phyloP scores from a whole-genome alignment of 2,113 vertebrate genomes.

The Cochlearius cochlearius region DNA sequence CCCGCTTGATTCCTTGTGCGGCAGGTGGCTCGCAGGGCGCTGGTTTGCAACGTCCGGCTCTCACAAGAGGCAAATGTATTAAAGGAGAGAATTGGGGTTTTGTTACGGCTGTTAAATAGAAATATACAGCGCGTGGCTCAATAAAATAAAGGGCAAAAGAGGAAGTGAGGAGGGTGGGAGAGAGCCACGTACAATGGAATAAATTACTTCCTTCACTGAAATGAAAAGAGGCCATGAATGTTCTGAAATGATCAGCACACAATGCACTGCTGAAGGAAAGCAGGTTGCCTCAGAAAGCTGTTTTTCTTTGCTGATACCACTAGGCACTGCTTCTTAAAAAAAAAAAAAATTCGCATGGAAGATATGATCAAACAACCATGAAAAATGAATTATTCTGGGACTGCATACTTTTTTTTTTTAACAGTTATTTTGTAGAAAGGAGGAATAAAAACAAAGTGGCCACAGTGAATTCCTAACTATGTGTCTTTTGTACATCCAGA shows the following conservation, averaged over 20 bases:
- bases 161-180: neutral
- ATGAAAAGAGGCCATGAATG: neutral
- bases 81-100: neutral
- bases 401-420: neutral
- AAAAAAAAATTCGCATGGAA: neutral
- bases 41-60: neutral
- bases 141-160: slow-evolving; percentile 20
- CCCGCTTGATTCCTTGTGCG: neutral
- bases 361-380: neutral
- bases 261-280: neutral
- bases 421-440: neutral
- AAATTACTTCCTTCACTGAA: neutral
- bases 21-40: neutral
- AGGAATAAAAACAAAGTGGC: neutral
- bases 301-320: neutral
- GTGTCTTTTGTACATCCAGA: neutral
- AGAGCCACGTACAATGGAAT: neutral
- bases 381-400: neutral
- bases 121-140: neutral
- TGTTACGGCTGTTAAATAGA: neutral
- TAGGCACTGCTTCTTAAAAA: neutral
- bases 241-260: neutral
- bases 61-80: neutral
- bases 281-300: neutral
- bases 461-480: neutral